Percentiles rank a stretch among this genome's conserved stretches.
Conservation (phyloP, 2,113 vertebrate genomes). For the Carollia perspicillata region DNA sequence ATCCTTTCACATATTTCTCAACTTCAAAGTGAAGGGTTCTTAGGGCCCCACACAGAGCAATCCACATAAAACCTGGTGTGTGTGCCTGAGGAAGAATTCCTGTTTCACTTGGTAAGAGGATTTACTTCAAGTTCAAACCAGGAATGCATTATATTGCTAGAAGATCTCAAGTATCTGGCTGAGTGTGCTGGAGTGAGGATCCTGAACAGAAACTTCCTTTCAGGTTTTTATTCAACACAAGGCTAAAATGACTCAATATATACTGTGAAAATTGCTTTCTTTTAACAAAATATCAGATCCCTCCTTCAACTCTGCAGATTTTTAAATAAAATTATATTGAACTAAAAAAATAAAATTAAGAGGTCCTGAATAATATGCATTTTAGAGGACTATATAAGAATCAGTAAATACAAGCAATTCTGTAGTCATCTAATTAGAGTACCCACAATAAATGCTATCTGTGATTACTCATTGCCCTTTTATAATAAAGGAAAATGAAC, state of each 20-base stretch:
- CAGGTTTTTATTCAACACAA: constrained; percentile 16
- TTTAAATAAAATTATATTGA: constrained; percentile 67
- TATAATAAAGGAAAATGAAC: not conserved
- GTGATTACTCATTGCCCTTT: not conserved
- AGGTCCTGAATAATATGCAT: not conserved
- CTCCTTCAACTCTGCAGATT: constrained; percentile 57
- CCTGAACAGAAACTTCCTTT: constrained; percentile 29
- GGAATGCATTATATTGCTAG: not conserved
- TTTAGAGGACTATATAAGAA: not conserved
- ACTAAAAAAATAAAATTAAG: constrained; percentile 60
- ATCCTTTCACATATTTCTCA: constrained; percentile 33
- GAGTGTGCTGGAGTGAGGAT: not conserved
- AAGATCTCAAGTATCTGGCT: not conserved
- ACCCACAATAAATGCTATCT: not conserved
- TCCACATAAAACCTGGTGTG: not conserved
- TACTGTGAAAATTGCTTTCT: constrained; percentile 53
- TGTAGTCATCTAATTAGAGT: not conserved
- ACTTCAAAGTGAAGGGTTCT: not conserved
- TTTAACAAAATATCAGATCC: constrained; percentile 32
- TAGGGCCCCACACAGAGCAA: not conserved
- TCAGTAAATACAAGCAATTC: not conserved
- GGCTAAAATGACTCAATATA: constrained; percentile 48
- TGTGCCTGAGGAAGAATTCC: not conserved
- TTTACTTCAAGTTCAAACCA: not conserved
- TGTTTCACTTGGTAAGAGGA: not conserved